These are phyloP conservation scores for Drosophila villosipedis DNA, from an alignment of 2,888 invertebrate species.

Conservation along the genomic window DNA sequence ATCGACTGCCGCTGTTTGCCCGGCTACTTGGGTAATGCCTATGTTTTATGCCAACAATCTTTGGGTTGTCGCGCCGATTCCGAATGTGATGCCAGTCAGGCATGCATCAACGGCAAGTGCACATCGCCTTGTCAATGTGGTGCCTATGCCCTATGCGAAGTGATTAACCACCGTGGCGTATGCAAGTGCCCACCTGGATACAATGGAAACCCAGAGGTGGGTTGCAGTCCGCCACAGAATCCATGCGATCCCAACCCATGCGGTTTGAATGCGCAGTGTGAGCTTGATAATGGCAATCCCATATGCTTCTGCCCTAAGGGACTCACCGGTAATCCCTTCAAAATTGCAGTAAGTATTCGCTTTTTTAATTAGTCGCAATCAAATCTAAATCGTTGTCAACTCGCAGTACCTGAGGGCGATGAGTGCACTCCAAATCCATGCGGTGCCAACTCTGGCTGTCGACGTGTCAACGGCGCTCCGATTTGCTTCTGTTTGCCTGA, in stretches of 20 bases:
- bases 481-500: conserved; percentile 95
- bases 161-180: conserved; percentile 90
- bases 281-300: conserved; percentile 93
- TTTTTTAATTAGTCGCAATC: background rate
- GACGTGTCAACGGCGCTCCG: conserved; percentile 90
- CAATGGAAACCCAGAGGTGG: conserved; percentile 90
- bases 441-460: conserved; percentile 93
- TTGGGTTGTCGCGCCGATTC: conserved; percentile 90
- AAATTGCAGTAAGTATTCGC: conserved; percentile 92
- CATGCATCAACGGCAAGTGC: conserved; percentile 92
- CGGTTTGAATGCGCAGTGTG: conserved; percentile 93
- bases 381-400: background rate
- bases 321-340: conserved; percentile 95
- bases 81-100: conserved; percentile 91
- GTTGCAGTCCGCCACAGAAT: conserved; percentile 91
- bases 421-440: conserved; percentile 93
- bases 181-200: conserved; percentile 94
- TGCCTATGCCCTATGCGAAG: conserved; percentile 92
- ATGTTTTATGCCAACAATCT: conserved; percentile 89
- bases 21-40: conserved; percentile 92
- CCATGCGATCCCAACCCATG: conserved; percentile 95
- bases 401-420: conserved; percentile 94
- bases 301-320: conserved; percentile 96
- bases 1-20: conserved; percentile 91
- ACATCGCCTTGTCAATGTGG: conserved; percentile 92